Conservation (phyloP, 23 tunicate genomes). For the Aplidium turbinatum region DNA sequence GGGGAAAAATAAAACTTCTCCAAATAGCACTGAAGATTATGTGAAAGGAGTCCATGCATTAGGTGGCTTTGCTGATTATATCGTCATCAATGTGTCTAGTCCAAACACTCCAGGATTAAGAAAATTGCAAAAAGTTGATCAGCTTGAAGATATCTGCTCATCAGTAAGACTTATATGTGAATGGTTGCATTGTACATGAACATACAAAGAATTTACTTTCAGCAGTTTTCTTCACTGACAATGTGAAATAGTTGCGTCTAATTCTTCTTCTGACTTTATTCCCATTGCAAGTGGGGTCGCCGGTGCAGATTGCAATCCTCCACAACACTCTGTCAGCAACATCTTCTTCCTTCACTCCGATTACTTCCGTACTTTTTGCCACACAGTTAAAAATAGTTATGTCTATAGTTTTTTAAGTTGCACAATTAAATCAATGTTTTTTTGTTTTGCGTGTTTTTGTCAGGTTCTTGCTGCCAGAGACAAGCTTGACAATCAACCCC, state of each 20-base stretch:
- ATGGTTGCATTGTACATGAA: no score
- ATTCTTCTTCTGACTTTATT: not conserved
- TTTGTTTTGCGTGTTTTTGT: not conserved
- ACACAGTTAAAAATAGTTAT: not conserved
- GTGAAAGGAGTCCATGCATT: conserved; percentile 52
- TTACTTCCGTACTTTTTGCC: not conserved
- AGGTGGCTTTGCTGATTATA: conserved; percentile 74
- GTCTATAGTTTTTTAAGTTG: not conserved
- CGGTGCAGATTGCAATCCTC: no score
- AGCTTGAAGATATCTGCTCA: conserved; percentile 35
- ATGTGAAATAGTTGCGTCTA: not conserved
- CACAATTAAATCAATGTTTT: not conserved
- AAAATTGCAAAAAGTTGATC: conserved; percentile 54
- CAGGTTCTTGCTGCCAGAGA: conserved; percentile 51
- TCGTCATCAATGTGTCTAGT: conserved; percentile 93
- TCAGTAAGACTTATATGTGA: no score
- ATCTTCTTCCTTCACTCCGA: not conserved
- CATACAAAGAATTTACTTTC: no score
- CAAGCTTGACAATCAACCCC: conserved; percentile 41
- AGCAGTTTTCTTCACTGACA: not conserved
- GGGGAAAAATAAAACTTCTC: conserved; percentile 85
- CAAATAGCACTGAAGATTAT: conserved; percentile 57
- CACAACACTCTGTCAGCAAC: no score
- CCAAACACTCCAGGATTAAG: conserved; percentile 93
- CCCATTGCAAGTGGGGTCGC: no score